Evolutionary conservation across 1,140 invertebrate species (phyloP), one percentile per base, ranked within the genome.

Genomic region (Anagrus nilaparvatae): DNA sequence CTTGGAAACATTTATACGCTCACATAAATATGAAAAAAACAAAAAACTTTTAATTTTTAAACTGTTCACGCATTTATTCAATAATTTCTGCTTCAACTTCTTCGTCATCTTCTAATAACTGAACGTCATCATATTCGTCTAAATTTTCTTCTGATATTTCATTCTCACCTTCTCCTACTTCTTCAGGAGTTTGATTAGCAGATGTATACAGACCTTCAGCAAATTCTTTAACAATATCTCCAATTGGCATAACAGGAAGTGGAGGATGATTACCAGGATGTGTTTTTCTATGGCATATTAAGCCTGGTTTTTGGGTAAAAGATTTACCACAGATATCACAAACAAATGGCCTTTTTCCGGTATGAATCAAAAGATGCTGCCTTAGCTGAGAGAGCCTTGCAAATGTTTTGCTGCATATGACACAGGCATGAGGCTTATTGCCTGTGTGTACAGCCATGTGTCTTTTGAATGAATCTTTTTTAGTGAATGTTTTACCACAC

Each of bases 361-460:
- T 84, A 54, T 86, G 82, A 5, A 81, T 73, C 10, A 82, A 63
- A 9, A 81, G 55, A 51, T 86, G 82, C 1, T 81, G 78, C 40
- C 82, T 77, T 3, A 84, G 55, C 53, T 84, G 80, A 3, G 77
- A 80, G 3, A 72, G 69, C 42, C 82, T 74, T 14, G 78, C 78
- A 50, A 77, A 76, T 0, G 59, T 59, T 40, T 73, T 74, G 4
- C 50, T 58, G 48, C 75, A 77, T n/a, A 76, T 69, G 6, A 67
- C 47, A 55, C 75, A 77, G 14, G 55, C 44, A 43, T 68, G 69
- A 0, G 72, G 72, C 33, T 69, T 69, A 28, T 56, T 62, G 0
- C 70, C 70, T 0, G 65, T 66, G 45, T 77, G 75, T 0, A 74
- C 67, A 1, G 73, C 59, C 63, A 73, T 69, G 51, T 78, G 76